Evolutionary conservation across 1,140 invertebrate species (phyloP).

Genomic region (Subanguina moxae): DNA sequence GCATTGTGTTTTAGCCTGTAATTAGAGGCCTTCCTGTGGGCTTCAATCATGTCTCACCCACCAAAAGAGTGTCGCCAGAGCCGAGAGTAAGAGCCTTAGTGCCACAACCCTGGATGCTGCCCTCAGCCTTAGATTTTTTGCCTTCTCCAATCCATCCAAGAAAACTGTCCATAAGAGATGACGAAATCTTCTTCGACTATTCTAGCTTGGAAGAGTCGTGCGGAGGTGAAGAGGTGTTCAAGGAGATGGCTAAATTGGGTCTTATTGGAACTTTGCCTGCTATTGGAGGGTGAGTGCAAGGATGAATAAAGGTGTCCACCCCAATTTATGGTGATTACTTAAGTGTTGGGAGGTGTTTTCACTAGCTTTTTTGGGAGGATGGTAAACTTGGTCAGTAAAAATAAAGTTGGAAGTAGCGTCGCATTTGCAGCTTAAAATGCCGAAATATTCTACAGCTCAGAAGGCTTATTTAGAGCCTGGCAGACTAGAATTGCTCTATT

Average conservation of each 20-base stretch:
- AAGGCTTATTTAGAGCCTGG: constrained; percentile 46
- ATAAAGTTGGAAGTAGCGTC: neutral
- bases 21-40: neutral
- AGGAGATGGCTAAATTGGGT: constrained; percentile 25
- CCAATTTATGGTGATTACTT: neutral
- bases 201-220: constrained; percentile 14
- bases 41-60: neutral
- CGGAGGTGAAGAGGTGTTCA: constrained; percentile 15
- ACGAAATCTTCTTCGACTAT: constrained; percentile 14
- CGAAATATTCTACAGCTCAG: constrained; percentile 13
- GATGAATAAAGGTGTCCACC: neutral
- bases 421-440: constrained; percentile 14
- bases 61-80: too few species aligned
- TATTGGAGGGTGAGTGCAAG: constrained; percentile 19
- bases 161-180: constrained; percentile 41
- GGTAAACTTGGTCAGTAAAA: constrained; percentile 9
- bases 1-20: too few species aligned
- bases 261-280: constrained; percentile 12
- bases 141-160: constrained; percentile 50
- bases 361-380: constrained; percentile 2
- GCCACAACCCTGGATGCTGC: constrained; percentile 42
- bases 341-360: neutral
- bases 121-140: constrained; percentile 27
- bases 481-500: constrained; percentile 50
- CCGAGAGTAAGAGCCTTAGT: too few species aligned